Conservation (phyloP, 2,797 vertebrate species). For the Poecilia picta region DNA sequence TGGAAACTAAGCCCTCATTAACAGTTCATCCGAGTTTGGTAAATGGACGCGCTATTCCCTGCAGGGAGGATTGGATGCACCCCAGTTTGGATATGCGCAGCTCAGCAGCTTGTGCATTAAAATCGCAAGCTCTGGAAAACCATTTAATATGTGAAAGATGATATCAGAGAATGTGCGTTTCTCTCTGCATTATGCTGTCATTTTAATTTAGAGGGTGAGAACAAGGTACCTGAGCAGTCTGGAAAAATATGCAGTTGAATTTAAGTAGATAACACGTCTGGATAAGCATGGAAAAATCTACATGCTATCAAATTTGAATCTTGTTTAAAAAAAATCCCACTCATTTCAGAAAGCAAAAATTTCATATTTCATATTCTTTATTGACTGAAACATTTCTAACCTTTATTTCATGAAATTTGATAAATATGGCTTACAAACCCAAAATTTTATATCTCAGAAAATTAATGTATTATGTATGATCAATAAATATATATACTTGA, state of each 20-base stretch:
- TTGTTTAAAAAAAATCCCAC: too few species aligned
- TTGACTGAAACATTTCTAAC: not conserved
- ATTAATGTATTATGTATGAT: not conserved
- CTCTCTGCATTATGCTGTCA: not conserved
- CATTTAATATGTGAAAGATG: not conserved
- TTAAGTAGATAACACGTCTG: not conserved
- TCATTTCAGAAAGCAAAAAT: not conserved
- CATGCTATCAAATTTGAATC: not conserved
- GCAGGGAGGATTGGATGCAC: slow-evolving; percentile 46
- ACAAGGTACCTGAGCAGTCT: not conserved
- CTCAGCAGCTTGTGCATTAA: slow-evolving; percentile 67
- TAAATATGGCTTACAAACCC: not conserved
- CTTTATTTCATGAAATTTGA: not conserved
- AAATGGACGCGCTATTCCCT: slow-evolving; percentile 49
- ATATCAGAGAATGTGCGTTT: not conserved
- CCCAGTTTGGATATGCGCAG: slow-evolving; percentile 58
- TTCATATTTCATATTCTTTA: not conserved
- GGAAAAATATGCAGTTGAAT: not conserved
- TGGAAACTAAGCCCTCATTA: slow-evolving; percentile 44
- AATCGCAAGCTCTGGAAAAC: slow-evolving; percentile 57
- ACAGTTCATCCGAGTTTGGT: slow-evolving; percentile 44
- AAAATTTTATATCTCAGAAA: not conserved
- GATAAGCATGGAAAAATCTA: not conserved
- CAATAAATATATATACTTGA: not conserved
- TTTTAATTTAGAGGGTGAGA: not conserved